Evolutionary conservation across 1,140 invertebrate genomes (phyloP).

Genomic region (Drosophila rhopaloa): DNA sequence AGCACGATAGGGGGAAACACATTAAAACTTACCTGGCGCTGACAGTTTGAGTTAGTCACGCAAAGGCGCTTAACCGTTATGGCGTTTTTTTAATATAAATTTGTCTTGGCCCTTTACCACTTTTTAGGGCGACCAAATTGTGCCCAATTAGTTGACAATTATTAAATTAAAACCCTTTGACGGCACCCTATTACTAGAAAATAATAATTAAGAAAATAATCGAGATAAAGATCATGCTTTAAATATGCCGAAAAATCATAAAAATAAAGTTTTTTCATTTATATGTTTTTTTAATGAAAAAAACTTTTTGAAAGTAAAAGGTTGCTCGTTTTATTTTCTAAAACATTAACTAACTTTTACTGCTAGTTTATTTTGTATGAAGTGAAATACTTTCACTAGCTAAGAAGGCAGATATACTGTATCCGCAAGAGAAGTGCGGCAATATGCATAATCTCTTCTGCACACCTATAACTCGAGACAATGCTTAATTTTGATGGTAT

Average conservation of each 20-base stretch:
- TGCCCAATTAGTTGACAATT: not conserved
- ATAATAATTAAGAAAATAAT: too few species aligned
- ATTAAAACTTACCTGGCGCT: slow-evolving; percentile 29
- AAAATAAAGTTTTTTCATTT: too few species aligned
- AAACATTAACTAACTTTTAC: too few species aligned
- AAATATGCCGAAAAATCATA: too few species aligned
- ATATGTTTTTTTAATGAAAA: too few species aligned
- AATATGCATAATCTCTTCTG: slow-evolving; percentile 66
- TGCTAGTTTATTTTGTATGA: too few species aligned
- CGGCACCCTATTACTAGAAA: not conserved
- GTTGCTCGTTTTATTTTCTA: too few species aligned
- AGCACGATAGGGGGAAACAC: not conserved
- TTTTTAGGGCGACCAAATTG: slow-evolving; percentile 18
- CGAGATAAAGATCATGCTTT: too few species aligned
- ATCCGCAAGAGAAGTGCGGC: slow-evolving; percentile 34
- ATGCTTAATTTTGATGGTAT: slow-evolving; percentile 57
- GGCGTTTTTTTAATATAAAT: slow-evolving; percentile 67
- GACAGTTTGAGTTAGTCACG: slow-evolving; percentile 80
- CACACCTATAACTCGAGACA: slow-evolving; percentile 58
- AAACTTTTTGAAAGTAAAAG: too few species aligned
- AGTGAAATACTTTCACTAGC: not conserved
- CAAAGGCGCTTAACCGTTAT: slow-evolving; percentile 63
- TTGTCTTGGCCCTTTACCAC: slow-evolving; percentile 34
- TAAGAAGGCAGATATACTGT: slow-evolving; percentile 48
- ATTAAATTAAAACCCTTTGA: not conserved